Percentiles rank a stretch among this genome's conserved stretches.
Evolutionary conservation across 2,113 vertebrate species (phyloP).

Genomic region (Rafetus swinhoei): DNA sequence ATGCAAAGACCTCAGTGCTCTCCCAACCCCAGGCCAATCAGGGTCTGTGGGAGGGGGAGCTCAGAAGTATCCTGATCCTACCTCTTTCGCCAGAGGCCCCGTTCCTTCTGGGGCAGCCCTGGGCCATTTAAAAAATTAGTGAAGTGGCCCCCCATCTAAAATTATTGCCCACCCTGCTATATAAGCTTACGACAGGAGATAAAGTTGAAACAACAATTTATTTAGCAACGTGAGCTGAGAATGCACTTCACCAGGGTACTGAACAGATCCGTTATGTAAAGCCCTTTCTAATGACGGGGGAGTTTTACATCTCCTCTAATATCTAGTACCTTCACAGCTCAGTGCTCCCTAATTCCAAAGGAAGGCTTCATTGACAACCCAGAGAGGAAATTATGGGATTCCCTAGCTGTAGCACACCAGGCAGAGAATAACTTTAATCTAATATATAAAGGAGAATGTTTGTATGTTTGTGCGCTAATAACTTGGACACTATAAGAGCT

Average conservation of each 20-base stretch:
- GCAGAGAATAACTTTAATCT: not conserved
- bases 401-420: not conserved
- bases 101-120: no score
- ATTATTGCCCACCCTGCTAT: not conserved
- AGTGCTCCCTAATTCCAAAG: not conserved
- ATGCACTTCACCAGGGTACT: not conserved
- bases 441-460: no score
- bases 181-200: not conserved
- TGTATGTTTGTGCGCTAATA: no score
- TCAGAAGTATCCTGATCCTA: no score
- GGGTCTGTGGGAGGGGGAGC: no score
- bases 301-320: not conserved
- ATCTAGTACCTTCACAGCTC: not conserved
- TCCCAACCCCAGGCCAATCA: no score
- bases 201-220: not conserved
- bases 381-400: not conserved
- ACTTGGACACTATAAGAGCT: no score
- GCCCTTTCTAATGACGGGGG: not conserved
- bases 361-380: not conserved
- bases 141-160: no score
- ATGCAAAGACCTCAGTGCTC: no score
- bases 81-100: no score
- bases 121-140: no score
- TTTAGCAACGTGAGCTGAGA: not conserved
- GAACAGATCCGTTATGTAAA: fast-evolving